Base-by-base conservation (phyloP, 2,113 vertebrate genomes). In the Dasyornis broadbenti region DNA sequence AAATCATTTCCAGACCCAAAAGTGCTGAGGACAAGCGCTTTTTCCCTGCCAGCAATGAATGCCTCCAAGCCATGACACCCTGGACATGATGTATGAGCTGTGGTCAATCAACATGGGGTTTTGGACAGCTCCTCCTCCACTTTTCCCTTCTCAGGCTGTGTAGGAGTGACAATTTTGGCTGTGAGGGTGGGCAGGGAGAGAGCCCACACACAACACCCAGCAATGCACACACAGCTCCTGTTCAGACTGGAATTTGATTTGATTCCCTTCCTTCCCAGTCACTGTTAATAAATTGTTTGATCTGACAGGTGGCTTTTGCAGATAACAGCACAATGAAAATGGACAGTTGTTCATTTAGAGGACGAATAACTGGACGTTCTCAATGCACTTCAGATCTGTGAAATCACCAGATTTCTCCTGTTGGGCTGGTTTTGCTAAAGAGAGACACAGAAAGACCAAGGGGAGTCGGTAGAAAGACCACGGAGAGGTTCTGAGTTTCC, bases 181-280 rank as follows among this genome's bases (percentile, higher is more conserved):
- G 70, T n/a, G 33, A 78, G 40, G 54, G 18, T 3, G 1, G 28
- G 42, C 68, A 86, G 66, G 37, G 37, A 75, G 4, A 0, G 1
- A 80, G n/a, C 39, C 28, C 68, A 35, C 68, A 22, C 45, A 53
- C n/a, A 27, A 2, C 14, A 31, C n/a, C 37, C 42, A 47, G 28
- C 1, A 0, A 61, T 18, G 64, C 24, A 76, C 42, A 11, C 8
- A 9, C 2, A 61, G 57, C 37, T 71, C 53, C 20, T 11, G 0
- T 5, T 75, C 77, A 76, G 63, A 10, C 21, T 69, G 26, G 40
- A n/a, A 40, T 65, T 65, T 45, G 40, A 22, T 39, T 12, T 3
- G 4, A 37, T 21, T 56, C 50, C 45, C 26, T 60, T 54, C 44
- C 59, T n/a, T 64, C 81, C 22, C 42, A 30, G 6, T 14, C 37